Conservation (phyloP, 2,888 invertebrate genomes). For the Tupiocoris notatus region DNA sequence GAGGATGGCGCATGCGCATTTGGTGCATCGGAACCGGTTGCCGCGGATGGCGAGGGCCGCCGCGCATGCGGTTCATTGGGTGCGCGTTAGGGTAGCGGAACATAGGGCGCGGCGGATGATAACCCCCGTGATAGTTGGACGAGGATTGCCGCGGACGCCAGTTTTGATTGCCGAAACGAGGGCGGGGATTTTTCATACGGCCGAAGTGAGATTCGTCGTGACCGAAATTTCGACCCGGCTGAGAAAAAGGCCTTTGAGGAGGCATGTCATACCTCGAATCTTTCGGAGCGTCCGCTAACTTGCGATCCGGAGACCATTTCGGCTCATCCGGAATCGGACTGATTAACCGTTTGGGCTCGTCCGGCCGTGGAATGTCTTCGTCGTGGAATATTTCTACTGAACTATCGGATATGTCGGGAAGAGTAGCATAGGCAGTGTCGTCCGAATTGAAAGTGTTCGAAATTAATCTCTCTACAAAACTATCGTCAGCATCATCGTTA, state of each 20-base stretch:
- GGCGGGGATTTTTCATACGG: neutral
- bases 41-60: neutral
- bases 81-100: neutral
- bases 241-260: neutral
- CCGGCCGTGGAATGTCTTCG: neutral
- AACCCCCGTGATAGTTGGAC: neutral
- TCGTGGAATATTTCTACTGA: neutral
- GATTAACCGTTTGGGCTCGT: neutral
- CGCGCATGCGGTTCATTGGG: neutral
- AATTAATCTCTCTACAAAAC: neutral
- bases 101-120: neutral
- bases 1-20: neutral
- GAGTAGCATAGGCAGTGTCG: neutral
- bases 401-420: slow-evolving; percentile 21
- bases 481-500: neutral
- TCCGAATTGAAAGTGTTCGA: no score
- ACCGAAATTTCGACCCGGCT: neutral
- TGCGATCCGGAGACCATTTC: neutral
- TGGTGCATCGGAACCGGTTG: neutral
- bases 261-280: neutral
- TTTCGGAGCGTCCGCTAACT: neutral
- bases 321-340: neutral
- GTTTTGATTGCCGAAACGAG: neutral
- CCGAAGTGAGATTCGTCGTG: neutral
- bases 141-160: neutral